Evolutionary conservation across 2,888 invertebrate genomes (phyloP).

Genomic region (Polia nebulosa): DNA sequence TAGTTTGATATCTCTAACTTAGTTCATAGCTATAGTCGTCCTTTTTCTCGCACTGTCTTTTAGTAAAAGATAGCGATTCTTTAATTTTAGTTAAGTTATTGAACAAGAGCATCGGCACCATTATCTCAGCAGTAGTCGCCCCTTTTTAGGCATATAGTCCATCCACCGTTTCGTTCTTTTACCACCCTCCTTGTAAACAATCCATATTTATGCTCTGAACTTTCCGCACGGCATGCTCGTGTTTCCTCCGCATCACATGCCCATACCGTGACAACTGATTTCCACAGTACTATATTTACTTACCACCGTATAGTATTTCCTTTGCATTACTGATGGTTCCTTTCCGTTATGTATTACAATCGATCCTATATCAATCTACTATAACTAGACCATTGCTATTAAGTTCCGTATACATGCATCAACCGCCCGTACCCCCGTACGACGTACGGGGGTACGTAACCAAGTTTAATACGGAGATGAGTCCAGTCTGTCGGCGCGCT

Average conservation of each 20-base stretch:
- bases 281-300: not conserved
- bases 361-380: not conserved
- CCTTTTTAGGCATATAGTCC: no score
- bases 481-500: constrained; percentile 24
- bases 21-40: no score
- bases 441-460: no score
- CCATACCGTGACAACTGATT: not conserved
- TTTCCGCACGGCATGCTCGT: not conserved
- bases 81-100: no score
- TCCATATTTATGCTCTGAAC: not conserved
- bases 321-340: not conserved
- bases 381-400: not conserved
- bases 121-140: no score
- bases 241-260: no score
- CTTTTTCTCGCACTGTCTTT: no score
- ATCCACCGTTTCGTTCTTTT: no score
- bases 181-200: no score
- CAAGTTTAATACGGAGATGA: constrained; percentile 42
- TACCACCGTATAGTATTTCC: not conserved
- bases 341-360: not conserved
- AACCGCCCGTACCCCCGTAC: constrained; percentile 6
- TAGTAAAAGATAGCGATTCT: no score
- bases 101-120: no score
- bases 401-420: constrained; percentile 1
- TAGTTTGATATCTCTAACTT: no score